Evolutionary conservation across 1,140 invertebrate genomes (phyloP).

Genomic region (Bacillus rossius): DNA sequence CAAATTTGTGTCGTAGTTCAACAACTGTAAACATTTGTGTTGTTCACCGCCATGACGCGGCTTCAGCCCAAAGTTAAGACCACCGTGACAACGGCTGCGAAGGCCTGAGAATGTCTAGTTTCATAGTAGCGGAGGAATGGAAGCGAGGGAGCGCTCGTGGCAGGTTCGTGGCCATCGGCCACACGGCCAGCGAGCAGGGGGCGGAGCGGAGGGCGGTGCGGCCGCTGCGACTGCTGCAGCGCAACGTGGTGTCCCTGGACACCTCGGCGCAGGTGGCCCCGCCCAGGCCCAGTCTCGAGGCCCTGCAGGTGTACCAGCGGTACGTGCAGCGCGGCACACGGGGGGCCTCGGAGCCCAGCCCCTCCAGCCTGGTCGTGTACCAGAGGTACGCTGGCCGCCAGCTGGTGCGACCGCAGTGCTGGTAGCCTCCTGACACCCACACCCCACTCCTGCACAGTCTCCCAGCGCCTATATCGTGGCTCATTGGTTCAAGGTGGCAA

Average conservation of each 20-base stretch:
- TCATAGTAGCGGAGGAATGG: too few species aligned
- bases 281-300: constrained; percentile 53
- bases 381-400: constrained; percentile 33
- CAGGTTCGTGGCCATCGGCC: constrained; percentile 50
- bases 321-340: constrained; percentile 48
- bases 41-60: too few species aligned
- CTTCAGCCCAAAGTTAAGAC: too few species aligned
- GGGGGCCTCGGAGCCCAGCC: constrained; percentile 41
- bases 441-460: too few species aligned
- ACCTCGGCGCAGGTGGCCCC: constrained; percentile 47
- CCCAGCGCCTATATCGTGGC: too few species aligned
- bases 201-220: constrained; percentile 41
- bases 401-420: not conserved
- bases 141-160: too few species aligned
- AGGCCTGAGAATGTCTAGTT: too few species aligned
- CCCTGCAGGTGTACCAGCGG: constrained; percentile 58
- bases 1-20: too few species aligned
- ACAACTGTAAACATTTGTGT: too few species aligned
- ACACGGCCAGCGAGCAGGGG: constrained; percentile 48
- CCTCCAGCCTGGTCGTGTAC: constrained; percentile 41
- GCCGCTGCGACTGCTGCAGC: constrained; percentile 29
- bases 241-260: constrained; percentile 46
- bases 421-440: too few species aligned
- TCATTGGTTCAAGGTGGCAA: too few species aligned
- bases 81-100: too few species aligned